Conservation (phyloP, 2,113 vertebrate species). For the Cacatua alba region DNA sequence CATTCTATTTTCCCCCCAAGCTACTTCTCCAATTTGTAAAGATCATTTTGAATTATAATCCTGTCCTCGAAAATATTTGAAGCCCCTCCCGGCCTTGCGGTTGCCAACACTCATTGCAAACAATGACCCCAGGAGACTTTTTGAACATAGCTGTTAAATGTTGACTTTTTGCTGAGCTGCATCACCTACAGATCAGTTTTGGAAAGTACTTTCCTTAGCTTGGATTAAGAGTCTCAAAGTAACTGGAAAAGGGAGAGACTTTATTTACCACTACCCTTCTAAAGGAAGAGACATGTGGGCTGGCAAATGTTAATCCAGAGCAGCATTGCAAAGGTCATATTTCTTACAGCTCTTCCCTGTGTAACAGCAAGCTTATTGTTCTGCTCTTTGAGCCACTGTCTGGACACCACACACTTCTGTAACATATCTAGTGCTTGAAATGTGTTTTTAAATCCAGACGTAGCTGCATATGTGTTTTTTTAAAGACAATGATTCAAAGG, state of each 20-base stretch:
- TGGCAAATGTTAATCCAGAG: background rate
- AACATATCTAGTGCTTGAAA: background rate
- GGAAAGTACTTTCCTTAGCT: background rate
- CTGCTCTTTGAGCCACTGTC: background rate
- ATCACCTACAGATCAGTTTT: background rate
- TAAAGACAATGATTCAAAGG: background rate
- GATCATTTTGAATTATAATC: background rate
- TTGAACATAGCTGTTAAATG: background rate
- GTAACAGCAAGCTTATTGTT: background rate
- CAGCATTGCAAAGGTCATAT: background rate
- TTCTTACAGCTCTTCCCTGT: background rate
- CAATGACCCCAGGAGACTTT: background rate
- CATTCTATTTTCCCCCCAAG: background rate
- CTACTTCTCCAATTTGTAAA: constrained; percentile 4
- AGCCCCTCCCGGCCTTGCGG: background rate
- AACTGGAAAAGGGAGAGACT: background rate
- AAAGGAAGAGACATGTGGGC: background rate
- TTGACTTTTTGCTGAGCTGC: background rate
- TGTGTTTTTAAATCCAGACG: background rate
- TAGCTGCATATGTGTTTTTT: background rate
- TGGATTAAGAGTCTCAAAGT: background rate
- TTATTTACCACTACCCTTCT: background rate
- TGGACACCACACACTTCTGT: background rate
- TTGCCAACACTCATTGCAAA: background rate
- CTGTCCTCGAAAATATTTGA: background rate